phyloP scores from a whole-genome alignment of 92 coral and sea anemone species.

The Virgularia gustaviana region DNA sequence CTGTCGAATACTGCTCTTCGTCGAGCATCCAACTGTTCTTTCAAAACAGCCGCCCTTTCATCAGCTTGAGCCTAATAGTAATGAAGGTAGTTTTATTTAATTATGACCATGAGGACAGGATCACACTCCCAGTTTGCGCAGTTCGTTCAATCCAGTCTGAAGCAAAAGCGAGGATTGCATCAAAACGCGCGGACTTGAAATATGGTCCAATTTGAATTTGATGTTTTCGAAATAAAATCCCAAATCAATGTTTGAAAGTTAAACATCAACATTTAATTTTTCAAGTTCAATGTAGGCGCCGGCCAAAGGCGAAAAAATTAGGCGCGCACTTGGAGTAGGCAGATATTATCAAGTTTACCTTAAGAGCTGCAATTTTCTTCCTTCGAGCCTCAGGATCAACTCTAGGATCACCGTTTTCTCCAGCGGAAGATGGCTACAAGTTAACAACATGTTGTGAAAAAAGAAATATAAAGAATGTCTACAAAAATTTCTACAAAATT shows the following conservation, averaged over 20 bases:
- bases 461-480: neutral
- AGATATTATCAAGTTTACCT: conserved; percentile 47
- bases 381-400: conserved; percentile 89
- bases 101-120: neutral
- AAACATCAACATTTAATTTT: no score
- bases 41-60: conserved; percentile 85
- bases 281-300: neutral
- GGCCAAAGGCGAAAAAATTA: neutral
- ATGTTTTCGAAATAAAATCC: no score
- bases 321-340: no score
- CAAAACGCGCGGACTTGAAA: no score
- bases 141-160: no score
- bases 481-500: no score
- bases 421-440: conserved; percentile 21
- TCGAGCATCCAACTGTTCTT: conserved; percentile 82
- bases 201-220: no score
- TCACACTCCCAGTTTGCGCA: no score
- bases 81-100: neutral
- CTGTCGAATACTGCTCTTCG: conserved; percentile 73
- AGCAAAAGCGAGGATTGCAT: no score
- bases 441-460: neutral
- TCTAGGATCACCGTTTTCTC: conserved; percentile 82
- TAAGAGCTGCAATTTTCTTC: conserved; percentile 92
- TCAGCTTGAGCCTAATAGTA: conserved; percentile 98
- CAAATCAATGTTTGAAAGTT: no score